These are phyloP conservation scores for Marasmarcha lunaedactyla DNA, from an alignment of 2,888 invertebrate genomes.

Conservation along the genomic window DNA sequence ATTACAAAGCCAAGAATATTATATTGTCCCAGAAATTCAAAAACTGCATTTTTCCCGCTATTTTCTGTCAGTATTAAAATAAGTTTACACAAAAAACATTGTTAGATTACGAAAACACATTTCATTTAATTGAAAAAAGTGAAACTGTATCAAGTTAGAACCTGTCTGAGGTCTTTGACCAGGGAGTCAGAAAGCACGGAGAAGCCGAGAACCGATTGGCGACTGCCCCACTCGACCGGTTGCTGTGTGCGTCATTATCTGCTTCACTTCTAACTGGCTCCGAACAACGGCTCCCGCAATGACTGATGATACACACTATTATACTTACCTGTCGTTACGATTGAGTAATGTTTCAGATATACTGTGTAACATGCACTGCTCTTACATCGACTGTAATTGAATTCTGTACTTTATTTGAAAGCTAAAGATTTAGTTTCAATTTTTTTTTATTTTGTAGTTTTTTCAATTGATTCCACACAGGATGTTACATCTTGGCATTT, in stretches of 20 bases:
- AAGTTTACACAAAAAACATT: no score
- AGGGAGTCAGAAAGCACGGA: slow-evolving; percentile 21
- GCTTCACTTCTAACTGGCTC: slow-evolving; percentile 35
- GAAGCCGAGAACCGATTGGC: slow-evolving; percentile 24
- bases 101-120: no score
- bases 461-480: no score
- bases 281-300: slow-evolving; percentile 8
- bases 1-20: background rate
- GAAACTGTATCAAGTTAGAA: slow-evolving; percentile 63
- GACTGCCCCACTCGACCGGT: slow-evolving; percentile 45
- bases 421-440: no score
- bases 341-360: background rate
- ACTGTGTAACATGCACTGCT: no score
- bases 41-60: background rate
- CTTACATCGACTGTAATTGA: no score
- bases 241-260: slow-evolving; percentile 22
- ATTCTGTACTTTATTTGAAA: no score
- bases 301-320: background rate
- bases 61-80: no score
- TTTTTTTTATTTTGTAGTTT: no score
- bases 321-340: background rate
- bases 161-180: slow-evolving; percentile 64
- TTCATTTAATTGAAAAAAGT: slow-evolving; percentile 43
- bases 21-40: background rate
- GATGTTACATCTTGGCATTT: no score